Base-by-base conservation (phyloP, 1,140 invertebrate species). In the Halesus radiatus region DNA sequence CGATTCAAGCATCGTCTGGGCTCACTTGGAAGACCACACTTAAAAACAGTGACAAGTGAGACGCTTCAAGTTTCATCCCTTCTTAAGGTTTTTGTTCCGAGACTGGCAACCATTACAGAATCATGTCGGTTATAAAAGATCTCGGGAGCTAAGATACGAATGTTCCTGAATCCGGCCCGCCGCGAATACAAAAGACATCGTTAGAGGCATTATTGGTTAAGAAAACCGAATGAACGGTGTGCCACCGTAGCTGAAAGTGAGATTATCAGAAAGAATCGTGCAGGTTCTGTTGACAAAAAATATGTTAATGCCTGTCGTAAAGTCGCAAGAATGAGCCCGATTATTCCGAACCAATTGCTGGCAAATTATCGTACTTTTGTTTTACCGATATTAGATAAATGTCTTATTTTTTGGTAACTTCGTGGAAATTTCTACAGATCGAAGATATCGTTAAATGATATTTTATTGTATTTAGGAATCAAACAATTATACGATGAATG, bases 181-280 rank as follows among this genome's bases (percentile, higher is more conserved):
- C 7, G 26, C 23, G 74, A 76, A 76, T 76, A 62, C 74, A 62
- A 76, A 76, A 62, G 56, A 45, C 74, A 58, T 72, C 37, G 68
- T 72, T 72, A 72, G 18, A 45, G 20, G 45, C 8, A 72, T 72
- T 72, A 72, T 72, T 72, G 68, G 68, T 72, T 72, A 22, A 72
- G 37, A 52, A 72, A 53, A 72, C 68, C 7, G 20, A 72, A 72
- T 72, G 68, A 72, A 72, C 60, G 68, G 68, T 52, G 68, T 52
- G 68, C 16, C 20, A 16, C 23, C 10, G 37, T 5, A 7, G 37
- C 37, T 72, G 20, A 23, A 23, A 52, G 8, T 72, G 18, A 52
- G 68, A 52, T 68, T 37, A 68, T 45, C 10, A n/a, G 16, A 13
- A 32, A 52, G 37, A 72, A 23, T 52, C 45, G 68, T 72, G 68